Percentiles rank a stretch among this genome's conserved stretches.
Conservation (phyloP, 2,113 vertebrate genomes). For the Hemiscyllium ocellatum region DNA sequence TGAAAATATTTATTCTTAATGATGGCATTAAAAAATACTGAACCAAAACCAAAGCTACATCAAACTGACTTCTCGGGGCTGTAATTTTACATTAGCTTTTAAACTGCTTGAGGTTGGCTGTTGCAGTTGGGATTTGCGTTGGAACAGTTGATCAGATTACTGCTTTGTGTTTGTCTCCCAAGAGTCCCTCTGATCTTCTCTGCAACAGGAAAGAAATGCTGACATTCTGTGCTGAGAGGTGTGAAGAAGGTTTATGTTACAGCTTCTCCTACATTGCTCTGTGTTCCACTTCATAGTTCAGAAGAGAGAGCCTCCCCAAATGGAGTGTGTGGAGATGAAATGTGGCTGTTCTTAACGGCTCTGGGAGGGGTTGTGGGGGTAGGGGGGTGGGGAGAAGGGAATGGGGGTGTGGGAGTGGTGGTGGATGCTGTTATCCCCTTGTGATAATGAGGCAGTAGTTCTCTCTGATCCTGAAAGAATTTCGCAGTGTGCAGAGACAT, state of each 20-base stretch:
- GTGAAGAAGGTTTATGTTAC: not conserved
- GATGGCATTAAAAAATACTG: not conserved
- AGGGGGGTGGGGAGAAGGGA: no score
- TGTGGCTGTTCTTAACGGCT: not conserved
- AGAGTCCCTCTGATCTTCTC: not conserved
- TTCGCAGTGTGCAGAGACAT: slow-evolving; percentile 17
- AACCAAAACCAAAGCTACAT: not conserved
- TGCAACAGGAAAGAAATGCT: not conserved
- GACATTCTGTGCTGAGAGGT: not conserved
- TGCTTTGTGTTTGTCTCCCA: not conserved
- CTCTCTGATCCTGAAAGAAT: slow-evolving; percentile 32
- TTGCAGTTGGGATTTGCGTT: not conserved
- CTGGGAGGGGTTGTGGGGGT: not conserved
- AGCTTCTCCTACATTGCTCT: not conserved
- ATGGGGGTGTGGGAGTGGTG: no score
- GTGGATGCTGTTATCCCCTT: not conserved
- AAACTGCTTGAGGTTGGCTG: not conserved
- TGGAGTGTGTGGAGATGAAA: not conserved
- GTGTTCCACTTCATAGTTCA: not conserved
- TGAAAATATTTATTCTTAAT: not conserved
- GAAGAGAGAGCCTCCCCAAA: not conserved
- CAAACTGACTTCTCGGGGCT: not conserved
- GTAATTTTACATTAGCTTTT: not conserved
- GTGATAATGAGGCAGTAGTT: not conserved
- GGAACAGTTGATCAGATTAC: not conserved